Evolutionary conservation across 2,113 vertebrate genomes (phyloP).

Genomic region (Prionailurus bengalensis): DNA sequence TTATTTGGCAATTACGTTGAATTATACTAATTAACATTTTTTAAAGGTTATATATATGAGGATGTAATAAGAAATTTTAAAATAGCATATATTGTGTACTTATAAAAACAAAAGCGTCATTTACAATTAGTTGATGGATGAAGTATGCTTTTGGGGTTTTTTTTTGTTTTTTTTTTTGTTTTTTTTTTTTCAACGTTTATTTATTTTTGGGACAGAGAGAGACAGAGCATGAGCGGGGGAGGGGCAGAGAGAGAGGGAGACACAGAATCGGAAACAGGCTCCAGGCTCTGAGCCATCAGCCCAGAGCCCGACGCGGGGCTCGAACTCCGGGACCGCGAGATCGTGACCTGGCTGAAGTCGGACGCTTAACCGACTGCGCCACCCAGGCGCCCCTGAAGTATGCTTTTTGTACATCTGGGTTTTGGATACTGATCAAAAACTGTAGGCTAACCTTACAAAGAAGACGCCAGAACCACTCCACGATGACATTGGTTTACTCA

Average conservation of each 20-base stretch:
- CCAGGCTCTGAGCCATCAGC: no score
- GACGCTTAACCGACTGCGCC: no score
- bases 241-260: no score
- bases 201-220: no score
- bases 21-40: conserved; percentile 31
- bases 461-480: background rate
- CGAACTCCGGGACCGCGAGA: no score
- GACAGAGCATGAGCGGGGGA: no score
- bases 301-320: no score
- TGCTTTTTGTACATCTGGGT: background rate
- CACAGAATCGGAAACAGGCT: no score
- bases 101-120: background rate
- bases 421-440: conserved; percentile 31
- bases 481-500: background rate
- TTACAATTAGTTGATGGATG: conserved; percentile 23
- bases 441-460: background rate
- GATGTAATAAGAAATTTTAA: background rate
- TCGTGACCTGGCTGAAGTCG: no score
- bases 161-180: no score
- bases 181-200: no score
- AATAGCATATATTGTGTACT: background rate
- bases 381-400: background rate
- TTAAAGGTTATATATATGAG: background rate
- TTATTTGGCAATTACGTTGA: background rate
- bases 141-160: background rate